Evolutionary conservation across 2,888 invertebrate species (phyloP).

Genomic region (Scaptomyza tumidula): DNA sequence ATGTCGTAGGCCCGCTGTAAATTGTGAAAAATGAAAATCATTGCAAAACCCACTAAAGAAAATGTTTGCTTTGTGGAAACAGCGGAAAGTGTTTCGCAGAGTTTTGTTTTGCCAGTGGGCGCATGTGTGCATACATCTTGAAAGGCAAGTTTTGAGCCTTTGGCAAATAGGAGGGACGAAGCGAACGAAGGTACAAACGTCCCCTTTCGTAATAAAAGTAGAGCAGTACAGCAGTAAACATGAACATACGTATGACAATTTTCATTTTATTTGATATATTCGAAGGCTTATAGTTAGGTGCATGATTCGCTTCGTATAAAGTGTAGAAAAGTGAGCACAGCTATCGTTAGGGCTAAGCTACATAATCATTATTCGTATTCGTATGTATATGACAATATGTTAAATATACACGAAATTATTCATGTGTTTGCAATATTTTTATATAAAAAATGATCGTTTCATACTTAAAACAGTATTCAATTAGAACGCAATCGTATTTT

Average conservation of each 20-base stretch:
- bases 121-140: slow-evolving; percentile 34
- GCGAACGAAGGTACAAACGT: not conserved
- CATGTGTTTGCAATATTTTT: slow-evolving; percentile 19
- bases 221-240: not conserved
- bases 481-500: slow-evolving; percentile 50
- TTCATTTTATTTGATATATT: slow-evolving; percentile 70
- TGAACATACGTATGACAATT: slow-evolving; percentile 46
- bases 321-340: slow-evolving; percentile 62
- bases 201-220: not conserved
- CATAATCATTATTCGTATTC: slow-evolving; percentile 58
- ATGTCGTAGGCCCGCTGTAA: slow-evolving; percentile 29
- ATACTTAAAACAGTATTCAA: slow-evolving; percentile 77
- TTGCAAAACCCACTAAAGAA: slow-evolving; percentile 46
- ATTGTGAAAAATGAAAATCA: slow-evolving; percentile 48
- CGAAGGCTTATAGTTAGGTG: slow-evolving; percentile 61
- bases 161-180: slow-evolving; percentile 8
- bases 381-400: slow-evolving; percentile 39
- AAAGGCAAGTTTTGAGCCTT: slow-evolving; percentile 18
- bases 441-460: slow-evolving; percentile 40
- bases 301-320: slow-evolving; percentile 69
- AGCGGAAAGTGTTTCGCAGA: slow-evolving; percentile 13
- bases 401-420: slow-evolving; percentile 11
- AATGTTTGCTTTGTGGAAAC: slow-evolving; percentile 43
- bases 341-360: slow-evolving; percentile 71
- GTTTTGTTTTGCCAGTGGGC: slow-evolving; percentile 33